Percentiles rank a stretch among this genome's conserved stretches.
Evolutionary conservation across 2,797 vertebrate genomes (phyloP).

Genomic region (Hypotaenidia philippensis): DNA sequence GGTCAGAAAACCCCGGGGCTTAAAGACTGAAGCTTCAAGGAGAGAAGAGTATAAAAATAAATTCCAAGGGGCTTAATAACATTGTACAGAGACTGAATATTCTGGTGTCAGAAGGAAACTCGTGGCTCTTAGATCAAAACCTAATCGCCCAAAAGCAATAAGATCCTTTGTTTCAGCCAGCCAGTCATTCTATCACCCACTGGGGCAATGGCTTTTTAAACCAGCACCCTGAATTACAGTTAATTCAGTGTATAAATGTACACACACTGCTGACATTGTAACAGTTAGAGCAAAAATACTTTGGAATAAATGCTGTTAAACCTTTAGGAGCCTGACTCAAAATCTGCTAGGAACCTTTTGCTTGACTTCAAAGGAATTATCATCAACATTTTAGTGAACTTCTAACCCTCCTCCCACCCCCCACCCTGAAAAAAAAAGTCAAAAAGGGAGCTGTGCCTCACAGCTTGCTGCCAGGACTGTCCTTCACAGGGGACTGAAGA

Average conservation of each 20-base stretch:
- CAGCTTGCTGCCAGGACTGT: neutral
- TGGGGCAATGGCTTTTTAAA: neutral
- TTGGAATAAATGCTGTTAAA: neutral
- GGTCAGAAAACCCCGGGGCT: conserved; percentile 63
- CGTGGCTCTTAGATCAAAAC: conserved; percentile 61
- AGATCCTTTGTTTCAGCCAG: conserved; percentile 47
- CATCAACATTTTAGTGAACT: neutral
- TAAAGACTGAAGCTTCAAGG: conserved; percentile 61
- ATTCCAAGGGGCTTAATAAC: conserved; percentile 65
- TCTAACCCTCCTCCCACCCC: neutral
- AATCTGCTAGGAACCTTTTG: conserved; percentile 36
- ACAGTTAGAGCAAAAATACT: neutral
- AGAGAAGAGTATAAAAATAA: conserved; percentile 64
- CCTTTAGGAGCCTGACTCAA: neutral
- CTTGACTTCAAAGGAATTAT: conserved; percentile 26
- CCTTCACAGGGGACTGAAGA: neutral
- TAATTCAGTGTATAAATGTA: neutral
- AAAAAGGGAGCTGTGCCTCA: neutral
- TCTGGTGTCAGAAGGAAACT: conserved; percentile 57
- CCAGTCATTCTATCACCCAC: neutral
- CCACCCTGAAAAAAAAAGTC: neutral
- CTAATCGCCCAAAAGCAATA: conserved; percentile 25
- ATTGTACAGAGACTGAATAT: conserved; percentile 48
- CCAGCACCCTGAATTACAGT: neutral
- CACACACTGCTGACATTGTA: neutral